Evolutionary conservation across 2,113 vertebrate genomes (phyloP), one percentile per base, ranked within the genome.

Genomic region (Petrocephalus zakoni): DNA sequence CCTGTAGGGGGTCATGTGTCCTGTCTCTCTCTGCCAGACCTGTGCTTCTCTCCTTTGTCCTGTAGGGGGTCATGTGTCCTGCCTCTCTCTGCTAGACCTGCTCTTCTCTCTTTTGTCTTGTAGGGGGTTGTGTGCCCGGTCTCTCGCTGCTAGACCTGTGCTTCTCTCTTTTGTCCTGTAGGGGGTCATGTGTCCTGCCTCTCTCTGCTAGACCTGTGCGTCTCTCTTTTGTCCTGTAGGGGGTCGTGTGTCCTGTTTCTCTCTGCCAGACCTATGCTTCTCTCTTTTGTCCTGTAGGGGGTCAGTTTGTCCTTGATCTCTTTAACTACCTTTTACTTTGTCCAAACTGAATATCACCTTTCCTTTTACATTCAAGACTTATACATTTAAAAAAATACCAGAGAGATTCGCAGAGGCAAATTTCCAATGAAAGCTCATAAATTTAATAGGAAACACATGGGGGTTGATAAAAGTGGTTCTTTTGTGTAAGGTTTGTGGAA

Each of bases 401-500:
- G 7, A 52, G 22, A 25, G 46, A 85, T 29, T 52, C 6, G 21
- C 13, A 15, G 21, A 55, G 51, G 25, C n/a, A 1, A 55, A 49
- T 85, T 85, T 29, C 51, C 51, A 85, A 17, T 47, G 25, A 85
- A 53, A 53, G n/a, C 46, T 85, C 51, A 85, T 85, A 53, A 52
- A 85, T 85, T n/a, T 52, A 15, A 85, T 49, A 55, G 15, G 11
- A 85, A 85, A 55, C 84, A 55, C 51, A 85, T 85, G 84, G 42
- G 13, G 25, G 49, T 19, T 53, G 21, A 53, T 29, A 49, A 55
- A 85, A 85, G 47, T 51, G 25, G 84, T 29, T 55, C n/a, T 29
- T 85, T 29, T 85, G 17, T 29, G 51, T 85, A 55, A 85, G 25
- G 51, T 49, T 83, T 85, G 51, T 53, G 84, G 84, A 85, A 85